These are phyloP conservation scores for Bagarius yarrelli DNA, from an alignment of 2,113 vertebrate species.

Conservation along the genomic window DNA sequence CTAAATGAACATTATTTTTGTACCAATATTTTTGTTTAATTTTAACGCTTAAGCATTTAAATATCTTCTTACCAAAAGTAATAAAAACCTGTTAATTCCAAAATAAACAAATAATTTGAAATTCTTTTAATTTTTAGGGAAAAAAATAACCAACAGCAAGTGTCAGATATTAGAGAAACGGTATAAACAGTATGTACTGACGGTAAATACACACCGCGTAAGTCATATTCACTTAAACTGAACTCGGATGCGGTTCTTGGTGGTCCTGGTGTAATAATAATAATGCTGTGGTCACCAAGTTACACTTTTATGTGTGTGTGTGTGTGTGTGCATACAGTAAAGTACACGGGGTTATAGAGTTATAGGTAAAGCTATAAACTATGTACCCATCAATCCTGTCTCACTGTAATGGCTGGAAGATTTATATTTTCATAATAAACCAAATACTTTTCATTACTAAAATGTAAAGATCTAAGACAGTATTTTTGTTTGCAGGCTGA, in stretches of 20 bases:
- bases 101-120: no score
- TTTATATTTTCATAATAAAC: background rate
- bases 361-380: background rate
- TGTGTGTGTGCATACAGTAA: background rate
- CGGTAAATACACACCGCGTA: background rate
- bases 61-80: no score
- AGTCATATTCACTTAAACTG: background rate
- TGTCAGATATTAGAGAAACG: background rate
- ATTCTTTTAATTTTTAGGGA: background rate
- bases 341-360: background rate
- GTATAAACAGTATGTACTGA: background rate
- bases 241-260: background rate
- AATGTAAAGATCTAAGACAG: background rate
- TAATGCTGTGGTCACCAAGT: no score
- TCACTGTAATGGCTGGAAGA: background rate
- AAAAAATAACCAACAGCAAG: background rate
- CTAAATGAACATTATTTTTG: no score
- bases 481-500: background rate
- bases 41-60: no score
- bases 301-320: no score
- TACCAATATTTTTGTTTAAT: no score
- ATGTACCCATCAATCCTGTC: background rate
- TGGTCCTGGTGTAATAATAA: background rate
- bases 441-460: background rate
- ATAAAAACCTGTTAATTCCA: no score